Base-by-base conservation (phyloP, 1,140 invertebrate species). In the Neodiprion virginianus region DNA sequence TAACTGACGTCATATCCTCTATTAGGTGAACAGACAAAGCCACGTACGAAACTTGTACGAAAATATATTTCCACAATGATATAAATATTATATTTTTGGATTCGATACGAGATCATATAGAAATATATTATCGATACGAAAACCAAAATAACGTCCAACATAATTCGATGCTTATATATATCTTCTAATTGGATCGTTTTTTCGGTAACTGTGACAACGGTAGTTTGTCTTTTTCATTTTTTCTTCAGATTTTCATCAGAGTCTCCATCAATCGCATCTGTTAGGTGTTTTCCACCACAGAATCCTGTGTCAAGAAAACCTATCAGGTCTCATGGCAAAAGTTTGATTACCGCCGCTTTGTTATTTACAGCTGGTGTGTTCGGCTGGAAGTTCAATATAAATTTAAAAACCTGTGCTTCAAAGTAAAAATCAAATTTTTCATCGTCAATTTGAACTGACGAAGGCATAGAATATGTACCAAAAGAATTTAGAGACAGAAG, bases 101-200 rank as follows among this genome's bases (percentile, higher is more conserved):
- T 61, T 61, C 53, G 53, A 61, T 61, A 61, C n/a, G 53, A 61
- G 53, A 17, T 61, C n/a, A 61, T 61, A 61, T 61, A 8, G n/a
- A 61, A 61, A 61, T 61, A 61, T 8, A 61, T 61, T 14, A 61
- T 61, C 53, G 53, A 61, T 61, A 61, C 53, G 53, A 61, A 61
- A 61, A 12, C 3, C 5, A 61, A 61, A 61, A 8, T 61, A 61
- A 61, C 8, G 8, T 61, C 8, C 0, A 61, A 4, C 53, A 17
- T 12, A 61, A 61, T 8, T 8, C 53, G 8, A 61, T 61, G 53
- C n/a, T 61, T 61, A 61, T 17, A 61, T 17, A 8, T 7, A 17
- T 61, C 53, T 61, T 61, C 53, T 7, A 61, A 8, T 61, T 61
- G 53, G 53, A 61, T 8, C 53, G 53, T 61, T 61, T 61, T 61